Conservation (phyloP, 2,888 invertebrate genomes). For the Lasioglossum villosulum region DNA sequence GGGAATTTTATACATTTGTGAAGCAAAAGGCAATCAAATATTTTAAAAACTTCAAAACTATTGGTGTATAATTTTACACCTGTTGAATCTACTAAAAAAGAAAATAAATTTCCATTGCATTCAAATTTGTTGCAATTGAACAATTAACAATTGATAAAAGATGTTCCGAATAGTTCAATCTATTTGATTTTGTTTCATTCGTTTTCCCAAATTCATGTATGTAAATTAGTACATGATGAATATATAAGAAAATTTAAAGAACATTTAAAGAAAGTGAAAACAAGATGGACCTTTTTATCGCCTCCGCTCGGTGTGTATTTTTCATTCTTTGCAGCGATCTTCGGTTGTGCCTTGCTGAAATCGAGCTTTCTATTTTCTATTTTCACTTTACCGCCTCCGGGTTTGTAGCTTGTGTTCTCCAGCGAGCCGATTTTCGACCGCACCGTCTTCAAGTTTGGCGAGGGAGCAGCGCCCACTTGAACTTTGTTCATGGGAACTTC, state of each 20-base stretch:
- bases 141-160: too few species aligned
- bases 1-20: neutral
- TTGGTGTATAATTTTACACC: neutral
- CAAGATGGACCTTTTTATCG: conserved; percentile 91
- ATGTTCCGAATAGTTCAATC: too few species aligned
- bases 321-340: conserved; percentile 96
- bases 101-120: neutral
- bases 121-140: too few species aligned
- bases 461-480: conserved; percentile 96
- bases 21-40: neutral
- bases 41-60: neutral
- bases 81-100: neutral
- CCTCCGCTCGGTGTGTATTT: conserved; percentile 94
- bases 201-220: too few species aligned
- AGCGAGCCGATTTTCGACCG: conserved; percentile 96
- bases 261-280: neutral
- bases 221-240: neutral
- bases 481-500: conserved; percentile 97
- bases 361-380: conserved; percentile 95
- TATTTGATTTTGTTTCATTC: too few species aligned
- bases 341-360: conserved; percentile 92
- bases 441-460: conserved; percentile 96
- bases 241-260: neutral
- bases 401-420: conserved; percentile 95
- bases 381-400: conserved; percentile 94